Base-by-base conservation (phyloP, 1,140 invertebrate species). In the Uloborus diversus region DNA sequence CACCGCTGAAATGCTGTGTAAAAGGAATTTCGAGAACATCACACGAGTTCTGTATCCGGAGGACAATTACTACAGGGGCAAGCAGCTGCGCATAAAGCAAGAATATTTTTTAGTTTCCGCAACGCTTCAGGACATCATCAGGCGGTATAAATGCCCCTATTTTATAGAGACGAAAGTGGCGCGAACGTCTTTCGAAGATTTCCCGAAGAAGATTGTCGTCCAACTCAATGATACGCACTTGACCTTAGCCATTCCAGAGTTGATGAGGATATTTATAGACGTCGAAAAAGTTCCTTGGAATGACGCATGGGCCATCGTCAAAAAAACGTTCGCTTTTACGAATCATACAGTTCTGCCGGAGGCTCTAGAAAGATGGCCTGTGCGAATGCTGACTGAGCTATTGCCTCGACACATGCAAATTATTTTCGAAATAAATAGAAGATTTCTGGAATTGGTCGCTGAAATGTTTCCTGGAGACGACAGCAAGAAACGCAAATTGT, bases 171-270 rank as follows among this genome's bases (percentile, higher is more conserved):
- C 91, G 27, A 92, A 96, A 84, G 89, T 92, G 20, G 92, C 94
- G 1, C 90, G 96, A 75, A 95, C 92, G 7, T 91, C 92, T 37
- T 98, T 99, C 85, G 92, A 95, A 47, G 87, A 90, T 42, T 96
- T 99, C 86, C 95, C 96, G 0, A 94, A 98, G 0, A 99, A 99
- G 85, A 83, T 99, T 0, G 98, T 98, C 23, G 97, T 99, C 80
- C 98, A 99, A 87, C 88, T 99, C 59, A 99, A 99, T 85, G 98
- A 99, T 83, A 99, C 98, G 37, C 98, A 99, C 90, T 98, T 98
- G 2, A 96, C 98, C 2, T 86, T 99, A 61, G 97, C 97, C 33
- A 98, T 99, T 84, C 97, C 98, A 1, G 98, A 99, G 87, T 88
- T 99, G 35, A 96, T 99, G 92, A 91, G 98, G 81, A 92, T 99